Percentiles rank a stretch among this genome's conserved stretches.
Evolutionary conservation across 64 coral and sea anemone genomes (phyloP).

Genomic region (Trachythela sp.): DNA sequence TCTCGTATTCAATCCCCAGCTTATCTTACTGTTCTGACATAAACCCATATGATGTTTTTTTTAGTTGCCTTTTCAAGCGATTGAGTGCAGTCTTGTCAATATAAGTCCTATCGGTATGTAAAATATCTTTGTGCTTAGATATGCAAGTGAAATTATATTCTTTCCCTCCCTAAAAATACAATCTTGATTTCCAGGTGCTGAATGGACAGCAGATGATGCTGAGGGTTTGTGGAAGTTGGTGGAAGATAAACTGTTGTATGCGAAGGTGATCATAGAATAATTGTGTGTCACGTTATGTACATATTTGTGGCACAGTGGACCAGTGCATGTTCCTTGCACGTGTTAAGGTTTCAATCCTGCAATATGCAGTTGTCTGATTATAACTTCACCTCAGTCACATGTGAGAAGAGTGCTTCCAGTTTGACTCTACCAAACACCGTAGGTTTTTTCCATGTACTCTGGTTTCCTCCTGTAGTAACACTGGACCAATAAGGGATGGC

Average conservation of each 20-base stretch:
- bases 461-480: too few species aligned
- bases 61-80: conserved; percentile 67
- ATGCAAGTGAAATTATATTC: background rate
- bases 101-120: conserved; percentile 61
- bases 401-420: too few species aligned
- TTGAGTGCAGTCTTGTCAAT: conserved; percentile 81
- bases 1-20: too few species aligned
- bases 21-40: background rate
- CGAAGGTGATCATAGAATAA: conserved; percentile 53
- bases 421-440: too few species aligned
- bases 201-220: conserved; percentile 58
- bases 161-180: background rate
- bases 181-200: conserved; percentile 38
- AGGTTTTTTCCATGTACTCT: too few species aligned
- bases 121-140: background rate
- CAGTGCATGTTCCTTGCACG: too few species aligned
- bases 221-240: conserved; percentile 69
- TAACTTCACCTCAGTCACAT: too few species aligned
- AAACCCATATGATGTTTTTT: background rate
- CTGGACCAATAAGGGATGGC: too few species aligned
- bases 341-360: too few species aligned
- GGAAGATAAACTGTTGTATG: conserved; percentile 55
- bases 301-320: background rate
- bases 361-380: too few species aligned
- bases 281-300: background rate